Conservation (phyloP, 2,888 invertebrate genomes). For the Scrobipalpa costella region DNA sequence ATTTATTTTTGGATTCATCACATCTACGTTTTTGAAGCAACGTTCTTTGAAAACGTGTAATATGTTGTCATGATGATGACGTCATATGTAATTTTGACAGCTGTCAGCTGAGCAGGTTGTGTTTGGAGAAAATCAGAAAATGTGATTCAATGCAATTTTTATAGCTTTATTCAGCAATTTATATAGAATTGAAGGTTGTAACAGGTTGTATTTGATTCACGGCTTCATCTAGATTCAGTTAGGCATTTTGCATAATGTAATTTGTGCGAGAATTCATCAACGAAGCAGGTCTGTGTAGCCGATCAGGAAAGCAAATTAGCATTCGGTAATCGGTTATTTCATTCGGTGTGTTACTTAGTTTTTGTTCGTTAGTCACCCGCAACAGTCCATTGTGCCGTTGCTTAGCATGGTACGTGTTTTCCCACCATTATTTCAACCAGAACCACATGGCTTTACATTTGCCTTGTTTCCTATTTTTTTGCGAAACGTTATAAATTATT, state of each 20-base stretch:
- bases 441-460: conserved; percentile 15
- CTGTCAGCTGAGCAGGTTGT: too few relatives aligned
- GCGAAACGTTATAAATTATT: conserved; percentile 1
- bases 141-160: too few relatives aligned
- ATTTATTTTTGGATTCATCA: too few relatives aligned
- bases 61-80: too few relatives aligned
- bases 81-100: too few relatives aligned
- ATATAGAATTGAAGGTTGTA: background rate
- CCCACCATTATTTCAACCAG: conserved; percentile 17
- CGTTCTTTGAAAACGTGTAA: too few relatives aligned
- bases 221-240: background rate
- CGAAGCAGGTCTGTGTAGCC: background rate
- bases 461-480: background rate
- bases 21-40: too few relatives aligned
- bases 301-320: conserved; percentile 28
- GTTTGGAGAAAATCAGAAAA: background rate
- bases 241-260: background rate
- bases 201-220: background rate
- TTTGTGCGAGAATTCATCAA: background rate
- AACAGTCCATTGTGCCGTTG: conserved; percentile 38
- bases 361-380: conserved; percentile 46
- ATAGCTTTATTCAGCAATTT: background rate
- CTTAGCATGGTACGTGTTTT: conserved; percentile 58
- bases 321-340: conserved; percentile 53
- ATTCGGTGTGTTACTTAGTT: conserved; percentile 50